A percentile compares a stretch with the other conserved stretches of the same genome.
phyloP scores from a whole-genome alignment of 2,888 invertebrate species.

The Auanema freiburgensis region DNA sequence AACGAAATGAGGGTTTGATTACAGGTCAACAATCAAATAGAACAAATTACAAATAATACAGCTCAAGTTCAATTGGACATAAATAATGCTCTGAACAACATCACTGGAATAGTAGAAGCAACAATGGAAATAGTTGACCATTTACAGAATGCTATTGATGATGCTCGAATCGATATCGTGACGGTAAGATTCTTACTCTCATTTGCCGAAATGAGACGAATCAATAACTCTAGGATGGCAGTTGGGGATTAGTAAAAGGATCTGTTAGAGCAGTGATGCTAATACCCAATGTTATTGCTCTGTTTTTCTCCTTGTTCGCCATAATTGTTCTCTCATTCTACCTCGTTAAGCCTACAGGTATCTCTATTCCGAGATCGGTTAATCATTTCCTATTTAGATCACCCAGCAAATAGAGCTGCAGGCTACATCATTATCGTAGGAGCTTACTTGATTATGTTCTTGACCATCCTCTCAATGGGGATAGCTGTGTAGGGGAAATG shows the following conservation, averaged over 20 bases:
- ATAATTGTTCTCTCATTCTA: slow-evolving; percentile 9
- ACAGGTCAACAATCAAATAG: slow-evolving; percentile 16
- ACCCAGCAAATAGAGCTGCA: neutral
- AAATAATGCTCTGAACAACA: slow-evolving; percentile 9
- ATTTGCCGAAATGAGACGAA: neutral
- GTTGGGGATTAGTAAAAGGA: slow-evolving; percentile 22
- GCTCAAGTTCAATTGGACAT: slow-evolving; percentile 13
- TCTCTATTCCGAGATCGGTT: neutral
- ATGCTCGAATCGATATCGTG: slow-evolving; percentile 21
- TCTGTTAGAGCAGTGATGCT: slow-evolving; percentile 20
- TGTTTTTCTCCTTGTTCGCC: slow-evolving; percentile 22
- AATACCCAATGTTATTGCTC: slow-evolving; percentile 25
- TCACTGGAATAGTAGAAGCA: neutral
- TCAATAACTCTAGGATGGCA: slow-evolving; percentile 22
- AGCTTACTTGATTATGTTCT: slow-evolving; percentile 19
- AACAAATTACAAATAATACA: slow-evolving; percentile 7
- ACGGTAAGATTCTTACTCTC: slow-evolving; percentile 11
- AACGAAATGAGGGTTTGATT: neutral
- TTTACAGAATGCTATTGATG: slow-evolving; percentile 17
- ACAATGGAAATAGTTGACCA: slow-evolving; percentile 18
- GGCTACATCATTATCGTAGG: slow-evolving; percentile 19
- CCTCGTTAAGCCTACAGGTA: slow-evolving; percentile 8
- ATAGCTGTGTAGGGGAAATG: slow-evolving; percentile 12
- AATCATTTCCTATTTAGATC: neutral
- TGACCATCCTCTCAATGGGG: slow-evolving; percentile 24